Evolutionary conservation across 2,888 invertebrate genomes (phyloP), one percentile per base, ranked within the genome.

Genomic region (Drosophila pegasa): DNA sequence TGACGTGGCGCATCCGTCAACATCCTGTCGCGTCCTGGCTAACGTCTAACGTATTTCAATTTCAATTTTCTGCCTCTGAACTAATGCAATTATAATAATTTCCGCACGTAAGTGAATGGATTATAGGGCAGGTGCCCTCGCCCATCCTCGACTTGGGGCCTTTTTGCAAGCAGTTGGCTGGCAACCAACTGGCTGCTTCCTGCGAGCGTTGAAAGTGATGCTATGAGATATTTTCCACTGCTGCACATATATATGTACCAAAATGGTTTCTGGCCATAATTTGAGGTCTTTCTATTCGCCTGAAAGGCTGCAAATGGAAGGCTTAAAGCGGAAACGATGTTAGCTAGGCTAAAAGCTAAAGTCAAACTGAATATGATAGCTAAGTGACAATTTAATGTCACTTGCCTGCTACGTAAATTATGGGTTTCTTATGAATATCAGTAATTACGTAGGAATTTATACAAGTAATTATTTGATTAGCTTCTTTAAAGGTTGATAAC

Each of bases 51-150:
- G 69, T 64, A 87, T 87, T 88, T 88, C 88, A 80, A 78, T 89
- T 88, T 82, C 87, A 88, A 88, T 88, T 88, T 88, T 88, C 87
- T 83, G 83, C 80, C 83, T 79, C 73, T 83, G 78, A 78, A 77
- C 83, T 87, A 89, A 88, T 89, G 83, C 87, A 89, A 88, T 88
- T 88, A 88, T 88, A 85, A 88, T 85, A 88, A 88, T 88, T 88
- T 88, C 78, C 76, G 59, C 41, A 70, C 70, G 56, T 75, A 77
- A 85, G 78, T 81, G 87, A 87, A 87, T 75, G 85, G 81, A 73
- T 87, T 87, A 77, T 62, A 71, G 76, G 62, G 66, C 64, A 73
- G 68, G 66, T 66, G 63, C 56, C 65, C 62, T 65, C 55, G 35
- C 61, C 52, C 59, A 47, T 29, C 40, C 25, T 16, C n/a, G 43